Evolutionary conservation across 2,113 vertebrate genomes (phyloP), one percentile per base, ranked within the genome.

Genomic region (Chaenocephalus aceratus): DNA sequence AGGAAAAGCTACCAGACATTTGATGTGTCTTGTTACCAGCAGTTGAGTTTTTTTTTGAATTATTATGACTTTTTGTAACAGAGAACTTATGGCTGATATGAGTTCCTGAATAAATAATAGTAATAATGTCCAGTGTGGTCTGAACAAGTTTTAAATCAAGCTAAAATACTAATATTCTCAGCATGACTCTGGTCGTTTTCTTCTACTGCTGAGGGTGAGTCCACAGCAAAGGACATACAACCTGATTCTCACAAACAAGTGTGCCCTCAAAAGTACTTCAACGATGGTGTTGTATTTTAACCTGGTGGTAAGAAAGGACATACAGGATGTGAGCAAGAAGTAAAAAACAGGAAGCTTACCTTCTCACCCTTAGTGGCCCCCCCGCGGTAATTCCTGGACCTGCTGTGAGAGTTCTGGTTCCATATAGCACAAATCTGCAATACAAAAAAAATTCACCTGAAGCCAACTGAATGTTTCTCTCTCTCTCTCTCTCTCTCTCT

Each of bases 351-450:
- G 13, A 68, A 10, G 16, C 48, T 26, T 93, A 95, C 95, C 92
- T 91, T 92, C 5, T 93, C 90, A 49, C 67, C 90, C 59, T 86
- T 93, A 46, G 57, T 44, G 57, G 94, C 90, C n/a, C 92, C 89
- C 56, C 86, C 86, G 41, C 92, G 89, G 89, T 95, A 95, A 89
- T 93, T 94, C 94, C 90, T 18, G 73, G 92, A 66, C n/a, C n/a
- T n/a, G n/a, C n/a, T n/a, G n/a, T n/a, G n/a, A n/a, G n/a, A n/a
- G n/a, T n/a, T n/a, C n/a, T n/a, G n/a, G n/a, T n/a, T 75, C 71
- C 79, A 41, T 45, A 23, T 18, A 68, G 46, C 44, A 64, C 60
- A 12, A 36, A 58, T 80, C 86, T 82, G 74, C 59, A 83, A 82
- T 9, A 51, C 26, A n/a, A 65, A 83, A 60, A 65, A 79, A 13